Evolutionary conservation across 2,113 vertebrate genomes (phyloP).

Genomic region (Eonycteris spelaea): DNA sequence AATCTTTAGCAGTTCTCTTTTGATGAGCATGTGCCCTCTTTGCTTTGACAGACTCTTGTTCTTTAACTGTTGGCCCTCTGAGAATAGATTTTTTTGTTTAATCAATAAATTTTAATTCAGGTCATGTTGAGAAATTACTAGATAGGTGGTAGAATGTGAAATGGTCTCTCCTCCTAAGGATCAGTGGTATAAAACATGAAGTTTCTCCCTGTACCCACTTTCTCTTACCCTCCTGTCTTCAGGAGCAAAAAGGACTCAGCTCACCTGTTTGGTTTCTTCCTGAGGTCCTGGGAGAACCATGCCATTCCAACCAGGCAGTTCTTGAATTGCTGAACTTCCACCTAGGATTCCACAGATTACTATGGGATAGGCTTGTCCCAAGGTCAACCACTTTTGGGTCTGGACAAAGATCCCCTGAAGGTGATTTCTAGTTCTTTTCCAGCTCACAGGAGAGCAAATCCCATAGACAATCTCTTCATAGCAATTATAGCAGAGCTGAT

Average conservation of each 20-base stretch:
- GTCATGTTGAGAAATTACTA: neutral
- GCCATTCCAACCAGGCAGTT: neutral
- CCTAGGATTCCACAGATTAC: neutral
- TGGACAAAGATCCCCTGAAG: neutral
- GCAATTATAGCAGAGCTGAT: neutral
- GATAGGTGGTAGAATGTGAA: neutral
- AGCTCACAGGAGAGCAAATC: neutral
- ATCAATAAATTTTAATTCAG: neutral
- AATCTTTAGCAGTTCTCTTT: neutral
- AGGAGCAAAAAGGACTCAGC: neutral
- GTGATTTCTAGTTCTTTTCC: neutral
- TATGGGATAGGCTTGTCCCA: neutral
- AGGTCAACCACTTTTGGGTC: neutral
- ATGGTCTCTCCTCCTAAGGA: neutral
- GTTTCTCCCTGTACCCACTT: rapidly evolving
- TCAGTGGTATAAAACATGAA: neutral
- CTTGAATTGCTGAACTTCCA: neutral
- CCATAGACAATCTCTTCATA: neutral
- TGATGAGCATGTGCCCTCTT: neutral
- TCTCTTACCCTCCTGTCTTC: neutral
- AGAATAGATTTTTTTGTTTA: neutral
- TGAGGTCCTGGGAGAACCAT: neutral
- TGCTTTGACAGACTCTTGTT: neutral
- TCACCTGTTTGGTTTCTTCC: neutral
- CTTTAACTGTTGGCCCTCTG: neutral